Evolutionary conservation across 2,797 vertebrate species (phyloP), one percentile per base, ranked within the genome.

Genomic region (Urosaurus nigricauda): DNA sequence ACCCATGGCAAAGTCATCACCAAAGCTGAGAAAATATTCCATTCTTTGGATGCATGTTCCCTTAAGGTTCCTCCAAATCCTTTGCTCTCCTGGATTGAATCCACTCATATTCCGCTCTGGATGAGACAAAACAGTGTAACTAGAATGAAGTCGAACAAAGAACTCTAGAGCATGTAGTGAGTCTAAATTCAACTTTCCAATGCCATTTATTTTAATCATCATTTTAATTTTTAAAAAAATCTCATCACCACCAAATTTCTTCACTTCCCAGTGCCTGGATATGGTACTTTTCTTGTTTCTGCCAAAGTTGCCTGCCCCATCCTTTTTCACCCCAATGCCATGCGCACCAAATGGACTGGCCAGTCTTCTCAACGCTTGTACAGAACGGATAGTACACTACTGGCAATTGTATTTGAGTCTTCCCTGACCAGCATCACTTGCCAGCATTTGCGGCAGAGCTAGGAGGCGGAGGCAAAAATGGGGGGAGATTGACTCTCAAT

Each of bases 321-420:
- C 78, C 19, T 5, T n/a, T 40, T 29, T 78, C n/a, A 9, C n/a
- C 78, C 26, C 14, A 56, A 16, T 3, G 6, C 26, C 11, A 79
- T 4, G 78, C 3, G 3, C n/a, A 3, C 40, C 6, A 1, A 7
- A 24, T 14, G 40, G 24, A 11, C 0, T 2, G 14, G n/a, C 5
- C n/a, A 35, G 40, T 8, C 81, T 56, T 32, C 16, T 60, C 5
- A 40, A 32, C 1, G 2, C n/a, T 8, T 2, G 8, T 37, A 26
- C 13, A 0, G 29, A 35, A 58, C 9, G 58, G 71, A 43, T 4
- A 32, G 80, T 3, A n/a, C n/a, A n/a, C n/a, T n/a, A 71, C 37
- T 14, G 40, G 40, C 14, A 12, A 32, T 13, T 19, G 58, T 53
- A 56, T 65, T 77, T 78, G 71, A 58, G 56, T 37, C 80, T 19